A percentile compares a stretch with the other conserved stretches of the same genome.
Conservation (phyloP, 92 coral and sea anemone genomes). For the Epizoanthus illoricatus region DNA sequence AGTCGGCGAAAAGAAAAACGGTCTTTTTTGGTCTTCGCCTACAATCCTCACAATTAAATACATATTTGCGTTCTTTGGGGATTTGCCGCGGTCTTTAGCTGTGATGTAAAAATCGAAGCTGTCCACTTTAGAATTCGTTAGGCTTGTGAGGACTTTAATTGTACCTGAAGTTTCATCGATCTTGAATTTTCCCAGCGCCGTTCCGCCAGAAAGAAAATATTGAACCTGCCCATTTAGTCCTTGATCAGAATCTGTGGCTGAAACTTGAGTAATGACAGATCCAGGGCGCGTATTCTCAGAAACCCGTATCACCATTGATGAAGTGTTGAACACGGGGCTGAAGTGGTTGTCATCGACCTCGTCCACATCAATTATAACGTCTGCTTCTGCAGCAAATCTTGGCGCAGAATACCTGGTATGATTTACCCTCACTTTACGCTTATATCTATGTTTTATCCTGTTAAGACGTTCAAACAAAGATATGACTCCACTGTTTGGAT, state of each 20-base stretch:
- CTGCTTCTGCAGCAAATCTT: slow-evolving; percentile 44
- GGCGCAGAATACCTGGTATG: background rate
- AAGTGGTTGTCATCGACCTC: slow-evolving; percentile 82
- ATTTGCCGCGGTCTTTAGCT: slow-evolving; percentile 76
- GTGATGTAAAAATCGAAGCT: slow-evolving; percentile 75
- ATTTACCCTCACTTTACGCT: slow-evolving; percentile 48
- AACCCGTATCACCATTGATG: slow-evolving; percentile 49
- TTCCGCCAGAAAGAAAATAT: slow-evolving; percentile 72
- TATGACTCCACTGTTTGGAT: slow-evolving; percentile 82
- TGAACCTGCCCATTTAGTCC: slow-evolving; percentile 64
- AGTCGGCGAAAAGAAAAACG: slow-evolving; percentile 59
- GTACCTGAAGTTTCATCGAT: slow-evolving; percentile 64
- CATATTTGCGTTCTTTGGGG: slow-evolving; percentile 64
- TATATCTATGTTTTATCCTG: slow-evolving; percentile 56
- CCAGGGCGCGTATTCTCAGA: slow-evolving; percentile 49
- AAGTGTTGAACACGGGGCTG: slow-evolving; percentile 68
- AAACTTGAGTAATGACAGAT: slow-evolving; percentile 49
- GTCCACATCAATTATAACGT: slow-evolving; percentile 62
- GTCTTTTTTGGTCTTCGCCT: slow-evolving; percentile 58
- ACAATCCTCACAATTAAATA: slow-evolving; percentile 58
- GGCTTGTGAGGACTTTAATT: slow-evolving; percentile 59
- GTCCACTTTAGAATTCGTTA: slow-evolving; percentile 51
- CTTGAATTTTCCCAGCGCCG: slow-evolving; percentile 74
- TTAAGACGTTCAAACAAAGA: slow-evolving; percentile 65
- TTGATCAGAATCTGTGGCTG: slow-evolving; percentile 72